Evolutionary conservation across 2,797 vertebrate genomes (phyloP).

Genomic region (Sebastes nivosus): DNA sequence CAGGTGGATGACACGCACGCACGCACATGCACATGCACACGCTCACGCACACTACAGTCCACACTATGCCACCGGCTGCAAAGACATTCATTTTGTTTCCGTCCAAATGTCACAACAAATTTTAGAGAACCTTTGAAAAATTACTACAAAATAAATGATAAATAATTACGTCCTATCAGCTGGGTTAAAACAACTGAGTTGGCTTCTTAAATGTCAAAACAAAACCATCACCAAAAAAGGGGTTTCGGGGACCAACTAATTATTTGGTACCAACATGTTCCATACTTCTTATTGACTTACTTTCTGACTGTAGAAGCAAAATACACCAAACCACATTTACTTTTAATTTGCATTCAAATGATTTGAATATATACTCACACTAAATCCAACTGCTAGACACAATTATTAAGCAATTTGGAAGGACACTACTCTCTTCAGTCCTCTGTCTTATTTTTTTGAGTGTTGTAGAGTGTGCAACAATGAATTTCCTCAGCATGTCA

Average conservation of each 20-base stretch:
- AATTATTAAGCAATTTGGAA: not conserved
- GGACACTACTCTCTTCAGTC: too few relatives aligned
- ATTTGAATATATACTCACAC: not conserved
- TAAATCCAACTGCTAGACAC: not conserved
- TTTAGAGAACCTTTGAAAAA: constrained; percentile 27
- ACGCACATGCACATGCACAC: not conserved
- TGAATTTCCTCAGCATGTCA: too few relatives aligned
- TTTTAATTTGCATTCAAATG: not conserved
- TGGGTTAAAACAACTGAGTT: constrained; percentile 18
- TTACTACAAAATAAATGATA: constrained; percentile 20
- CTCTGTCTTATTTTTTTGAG: too few relatives aligned
- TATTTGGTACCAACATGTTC: not conserved
- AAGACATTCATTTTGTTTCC: constrained; percentile 13
- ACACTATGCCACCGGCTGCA: not conserved
- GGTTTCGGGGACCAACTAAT: not conserved
- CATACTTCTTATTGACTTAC: not conserved
- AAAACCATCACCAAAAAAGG: not conserved
- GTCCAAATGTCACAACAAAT: constrained; percentile 33
- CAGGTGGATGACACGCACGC: constrained; percentile 56
- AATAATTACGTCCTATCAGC: constrained; percentile 26
- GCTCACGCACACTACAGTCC: not conserved
- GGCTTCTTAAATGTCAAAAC: constrained; percentile 42
- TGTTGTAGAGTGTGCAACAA: too few relatives aligned
- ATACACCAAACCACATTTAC: not conserved
- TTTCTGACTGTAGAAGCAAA: not conserved